Evolutionary conservation across 37 sponge, comb jelly and placozoan species (phyloP), one percentile per base, ranked within the genome.

Genomic region (Tethya wilhelma): DNA sequence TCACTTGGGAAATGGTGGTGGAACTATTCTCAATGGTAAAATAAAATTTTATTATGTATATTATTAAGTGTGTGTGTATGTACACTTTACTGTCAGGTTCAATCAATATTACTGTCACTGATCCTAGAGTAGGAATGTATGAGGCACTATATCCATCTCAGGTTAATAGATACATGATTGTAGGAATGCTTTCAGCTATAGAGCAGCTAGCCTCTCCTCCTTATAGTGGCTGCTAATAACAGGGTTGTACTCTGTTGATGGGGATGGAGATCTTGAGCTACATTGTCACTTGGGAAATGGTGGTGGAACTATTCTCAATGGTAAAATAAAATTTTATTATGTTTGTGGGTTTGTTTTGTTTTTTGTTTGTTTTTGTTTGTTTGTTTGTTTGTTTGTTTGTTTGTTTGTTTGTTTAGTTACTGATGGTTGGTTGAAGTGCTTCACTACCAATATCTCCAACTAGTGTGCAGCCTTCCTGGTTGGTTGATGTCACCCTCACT

Each of bases 1-100:
- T 36, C 20, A 67, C 67, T 37, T 31, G 32, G 17, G 9, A 67
- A 36, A 19, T 67, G 67, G 67, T 8, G 67, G 37, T 7, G 14
- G 19, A 31, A 6, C n/a, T n/a, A n/a, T 67, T 38, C 14, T 36
- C 67, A 67, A 67, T 67, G 67, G 67, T 67, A 67, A 14, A n/a
- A n/a, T n/a, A n/a, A n/a, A n/a, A n/a, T n/a, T n/a, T n/a, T 49
- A 49, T 49, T 49, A 9, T 49, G 9, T 49, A 19, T 49, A 49
- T 9, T 14, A 19, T 49, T 19, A 49, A 49, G 53, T 9, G 14
- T 49, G 9, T 49, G 14, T 14, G 53, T 19, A 19, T 9, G 14
- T 49, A 49, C 9, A 19, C 9, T 49, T 49, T 14, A 9, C 14
- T 49, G 9, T 49, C 53, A 49, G 9, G 53, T 49, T 19, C 14